These are phyloP conservation scores for Rhipidura dahli DNA, from an alignment of 2,113 vertebrate genomes.

Conservation along the genomic window DNA sequence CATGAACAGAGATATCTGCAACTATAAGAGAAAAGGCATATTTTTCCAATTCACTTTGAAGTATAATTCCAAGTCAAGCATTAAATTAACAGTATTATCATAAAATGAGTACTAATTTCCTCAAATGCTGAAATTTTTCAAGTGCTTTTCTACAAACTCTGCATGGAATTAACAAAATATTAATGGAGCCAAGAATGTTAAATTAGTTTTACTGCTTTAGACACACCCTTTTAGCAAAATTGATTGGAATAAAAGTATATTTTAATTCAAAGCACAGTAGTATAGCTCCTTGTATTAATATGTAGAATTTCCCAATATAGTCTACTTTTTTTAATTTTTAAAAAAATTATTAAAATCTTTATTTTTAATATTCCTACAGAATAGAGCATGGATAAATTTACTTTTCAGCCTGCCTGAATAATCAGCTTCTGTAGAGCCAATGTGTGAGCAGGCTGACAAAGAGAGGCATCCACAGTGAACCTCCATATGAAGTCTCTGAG, in stretches of 20 bases:
- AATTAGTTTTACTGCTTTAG: not conserved
- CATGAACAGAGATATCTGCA: conserved; percentile 47
- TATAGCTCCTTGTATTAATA: not conserved
- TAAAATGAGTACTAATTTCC: conserved; percentile 71
- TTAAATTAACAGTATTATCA: conserved; percentile 81
- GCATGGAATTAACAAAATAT: not conserved
- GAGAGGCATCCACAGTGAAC: not conserved
- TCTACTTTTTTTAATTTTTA: too few relatives aligned
- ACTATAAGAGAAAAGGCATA: conserved; percentile 49
- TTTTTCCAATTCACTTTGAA: conserved; percentile 77
- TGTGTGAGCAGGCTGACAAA: not conserved
- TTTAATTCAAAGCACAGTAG: not conserved
- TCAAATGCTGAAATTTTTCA: conserved; percentile 30
- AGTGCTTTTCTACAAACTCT: conserved; percentile 44
- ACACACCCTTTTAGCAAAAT: not conserved
- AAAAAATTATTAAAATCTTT: too few relatives aligned
- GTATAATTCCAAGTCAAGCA: conserved; percentile 78
- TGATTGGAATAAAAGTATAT: not conserved
- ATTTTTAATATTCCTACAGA: not conserved
- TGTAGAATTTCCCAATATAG: not conserved
- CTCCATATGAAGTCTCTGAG: not conserved
- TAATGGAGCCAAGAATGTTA: not conserved
- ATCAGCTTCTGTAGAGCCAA: not conserved
- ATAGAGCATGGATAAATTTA: not conserved
- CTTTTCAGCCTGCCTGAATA: not conserved